A percentile compares a stretch with the other conserved stretches of the same genome.
Conservation (phyloP, 2,113 vertebrate species). For the Eudyptes chrysolophus region DNA sequence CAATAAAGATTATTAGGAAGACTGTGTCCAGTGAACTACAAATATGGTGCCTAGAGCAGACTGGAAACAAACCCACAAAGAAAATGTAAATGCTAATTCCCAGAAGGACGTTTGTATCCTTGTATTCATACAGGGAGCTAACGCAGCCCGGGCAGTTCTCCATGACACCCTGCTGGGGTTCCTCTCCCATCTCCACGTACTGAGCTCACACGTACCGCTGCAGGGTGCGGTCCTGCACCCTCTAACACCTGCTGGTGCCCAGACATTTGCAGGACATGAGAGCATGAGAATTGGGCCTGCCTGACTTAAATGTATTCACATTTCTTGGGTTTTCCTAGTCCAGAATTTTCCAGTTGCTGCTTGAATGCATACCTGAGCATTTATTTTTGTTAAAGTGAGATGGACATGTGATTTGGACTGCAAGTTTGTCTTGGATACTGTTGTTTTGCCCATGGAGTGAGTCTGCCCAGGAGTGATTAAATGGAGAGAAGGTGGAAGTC, state of each 20-base stretch:
- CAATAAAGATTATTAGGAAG: not conserved
- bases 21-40: not conserved
- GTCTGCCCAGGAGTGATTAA: not conserved
- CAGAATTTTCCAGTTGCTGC: not conserved
- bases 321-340: not conserved
- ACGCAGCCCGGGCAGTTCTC: not conserved
- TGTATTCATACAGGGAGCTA: not conserved
- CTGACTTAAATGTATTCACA: rapidly evolving
- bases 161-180: not conserved
- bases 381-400: not conserved
- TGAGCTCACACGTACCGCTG: not conserved
- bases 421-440: not conserved
- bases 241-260: not conserved
- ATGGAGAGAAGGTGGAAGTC: not conserved
- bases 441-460: not conserved
- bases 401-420: not conserved
- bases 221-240: not conserved
- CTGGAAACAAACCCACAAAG: not conserved
- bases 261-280: not conserved
- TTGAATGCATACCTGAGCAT: rapidly evolving
- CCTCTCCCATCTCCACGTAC: not conserved
- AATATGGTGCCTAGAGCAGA: not conserved
- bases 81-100: not conserved
- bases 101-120: not conserved
- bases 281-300: rapidly evolving